These are phyloP conservation scores for Beris morrisii DNA, from an alignment of 2,888 invertebrate species.

Conservation along the genomic window DNA sequence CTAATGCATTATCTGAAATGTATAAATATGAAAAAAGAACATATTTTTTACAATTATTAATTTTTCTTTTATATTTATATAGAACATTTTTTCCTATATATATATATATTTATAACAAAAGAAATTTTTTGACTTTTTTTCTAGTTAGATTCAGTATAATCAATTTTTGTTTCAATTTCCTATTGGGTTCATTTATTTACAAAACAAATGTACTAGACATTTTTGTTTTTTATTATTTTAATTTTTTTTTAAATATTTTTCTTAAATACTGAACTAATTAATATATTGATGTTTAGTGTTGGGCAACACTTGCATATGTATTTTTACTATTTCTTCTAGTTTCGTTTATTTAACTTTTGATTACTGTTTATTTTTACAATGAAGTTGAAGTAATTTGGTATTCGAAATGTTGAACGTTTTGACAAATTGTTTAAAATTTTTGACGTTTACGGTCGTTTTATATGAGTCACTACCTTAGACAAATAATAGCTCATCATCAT, in stretches of 20 bases:
- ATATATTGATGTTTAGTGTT: slow-evolving; percentile 41
- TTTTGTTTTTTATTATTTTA: slow-evolving; percentile 26
- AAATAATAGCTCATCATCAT: too few relatives aligned
- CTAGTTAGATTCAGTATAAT: slow-evolving; percentile 5
- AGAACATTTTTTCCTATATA: slow-evolving; percentile 8
- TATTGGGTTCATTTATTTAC: slow-evolving; percentile 2
- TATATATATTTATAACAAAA: slow-evolving; percentile 10
- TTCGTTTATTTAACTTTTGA: slow-evolving; percentile 2
- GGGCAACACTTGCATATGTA: slow-evolving; percentile 41
- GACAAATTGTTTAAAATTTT: too few relatives aligned
- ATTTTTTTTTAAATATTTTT: slow-evolving; percentile 1
- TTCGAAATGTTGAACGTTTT: too few relatives aligned
- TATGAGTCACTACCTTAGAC: too few relatives aligned
- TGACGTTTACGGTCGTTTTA: too few relatives aligned
- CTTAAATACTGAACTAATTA: slow-evolving; percentile 4
- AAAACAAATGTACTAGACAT: slow-evolving; percentile 19
- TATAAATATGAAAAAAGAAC: slow-evolving; percentile 20
- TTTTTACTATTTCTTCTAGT: slow-evolving; percentile 29
- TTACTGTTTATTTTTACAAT: slow-evolving; percentile 9
- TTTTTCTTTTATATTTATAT: slow-evolving; percentile 26
- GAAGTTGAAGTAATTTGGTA: slow-evolving; percentile 12
- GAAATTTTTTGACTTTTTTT: slow-evolving; percentile 6
- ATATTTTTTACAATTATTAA: slow-evolving; percentile 18
- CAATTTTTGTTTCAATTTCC: background rate
- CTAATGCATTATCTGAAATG: slow-evolving; percentile 33